Evolutionary conservation across 2,797 vertebrate species (phyloP).

Genomic region (Coluber constrictor): DNA sequence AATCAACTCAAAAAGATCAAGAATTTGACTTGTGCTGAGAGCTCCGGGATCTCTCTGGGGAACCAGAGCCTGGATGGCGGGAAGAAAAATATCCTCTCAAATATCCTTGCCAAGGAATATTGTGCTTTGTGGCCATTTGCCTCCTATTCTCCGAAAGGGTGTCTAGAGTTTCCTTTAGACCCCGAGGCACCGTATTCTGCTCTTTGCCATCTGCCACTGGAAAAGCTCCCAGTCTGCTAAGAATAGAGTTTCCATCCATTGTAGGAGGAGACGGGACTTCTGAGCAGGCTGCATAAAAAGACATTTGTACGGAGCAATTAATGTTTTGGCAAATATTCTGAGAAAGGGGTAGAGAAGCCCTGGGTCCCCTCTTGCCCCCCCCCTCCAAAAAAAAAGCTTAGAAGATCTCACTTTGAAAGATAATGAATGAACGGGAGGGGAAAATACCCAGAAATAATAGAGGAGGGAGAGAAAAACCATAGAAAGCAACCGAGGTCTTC

Average conservation of each 20-base stretch:
- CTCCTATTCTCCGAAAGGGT: constrained; percentile 18
- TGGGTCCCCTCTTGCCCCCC: background rate
- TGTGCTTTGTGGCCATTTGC: constrained; percentile 19
- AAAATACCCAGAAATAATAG: no score
- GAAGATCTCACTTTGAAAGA: background rate
- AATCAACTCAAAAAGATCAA: background rate
- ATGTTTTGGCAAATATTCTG: background rate
- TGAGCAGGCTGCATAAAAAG: background rate
- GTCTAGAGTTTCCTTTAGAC: constrained; percentile 43
- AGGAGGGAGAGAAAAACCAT: no score
- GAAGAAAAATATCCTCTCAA: background rate
- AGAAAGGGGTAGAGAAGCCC: background rate
- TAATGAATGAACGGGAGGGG: background rate
- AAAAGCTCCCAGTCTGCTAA: constrained; percentile 34
- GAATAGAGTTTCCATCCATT: constrained; percentile 49
- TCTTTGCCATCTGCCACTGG: constrained; percentile 58
- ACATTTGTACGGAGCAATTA: constrained; percentile 22
- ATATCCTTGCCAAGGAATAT: constrained; percentile 27
- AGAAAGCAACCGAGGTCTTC: background rate
- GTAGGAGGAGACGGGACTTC: constrained; percentile 38
- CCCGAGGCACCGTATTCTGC: constrained; percentile 35
- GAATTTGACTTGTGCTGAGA: background rate
- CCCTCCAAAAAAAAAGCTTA: background rate
- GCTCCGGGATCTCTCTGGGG: background rate
- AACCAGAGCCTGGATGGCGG: background rate